Evolutionary conservation across 2,113 vertebrate genomes (phyloP).

Genomic region (Chloebia gouldiae): DNA sequence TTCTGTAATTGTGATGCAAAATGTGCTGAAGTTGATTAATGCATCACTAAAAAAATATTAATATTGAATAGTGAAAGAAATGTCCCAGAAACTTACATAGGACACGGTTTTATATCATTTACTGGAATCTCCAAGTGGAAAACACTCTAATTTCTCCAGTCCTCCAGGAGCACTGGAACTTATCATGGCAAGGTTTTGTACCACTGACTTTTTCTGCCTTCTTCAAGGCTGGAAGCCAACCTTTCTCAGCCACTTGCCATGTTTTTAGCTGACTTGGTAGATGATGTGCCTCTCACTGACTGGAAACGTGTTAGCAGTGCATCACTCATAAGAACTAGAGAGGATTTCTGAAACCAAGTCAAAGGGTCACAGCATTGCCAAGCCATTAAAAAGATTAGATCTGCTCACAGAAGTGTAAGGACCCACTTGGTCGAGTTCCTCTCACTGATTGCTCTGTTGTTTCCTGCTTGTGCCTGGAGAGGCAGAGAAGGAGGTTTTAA

Average conservation of each 20-base stretch:
- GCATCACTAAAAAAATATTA: neutral
- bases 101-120: neutral
- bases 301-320: neutral
- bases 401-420: neutral
- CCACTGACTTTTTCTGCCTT: neutral
- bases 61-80: neutral
- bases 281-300: neutral
- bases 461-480: conserved; percentile 9
- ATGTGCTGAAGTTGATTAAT: neutral
- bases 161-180: neutral
- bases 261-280: neutral
- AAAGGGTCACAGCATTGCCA: neutral
- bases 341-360: neutral
- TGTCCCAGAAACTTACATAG: neutral
- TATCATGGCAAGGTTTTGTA: neutral
- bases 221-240: neutral
- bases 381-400: neutral
- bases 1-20: neutral
- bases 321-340: neutral
- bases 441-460: neutral
- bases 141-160: neutral
- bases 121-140: neutral
- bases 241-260: neutral
- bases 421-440: neutral
- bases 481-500: neutral